Evolutionary conservation across 2,888 invertebrate species (phyloP), one percentile per base, ranked within the genome.

Genomic region (Callyntrura guangdongensis): DNA sequence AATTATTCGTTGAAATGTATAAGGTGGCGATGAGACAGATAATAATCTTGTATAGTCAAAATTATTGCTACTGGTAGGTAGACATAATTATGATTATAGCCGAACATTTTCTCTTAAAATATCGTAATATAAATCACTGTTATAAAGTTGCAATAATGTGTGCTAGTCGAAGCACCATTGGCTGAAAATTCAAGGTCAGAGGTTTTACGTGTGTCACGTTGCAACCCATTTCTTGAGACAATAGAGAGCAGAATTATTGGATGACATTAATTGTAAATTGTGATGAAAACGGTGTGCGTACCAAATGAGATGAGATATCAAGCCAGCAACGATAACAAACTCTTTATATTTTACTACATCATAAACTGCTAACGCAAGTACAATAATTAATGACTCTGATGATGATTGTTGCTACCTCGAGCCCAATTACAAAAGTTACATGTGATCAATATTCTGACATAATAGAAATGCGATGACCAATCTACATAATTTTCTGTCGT

Each of bases 351-450:
- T 81, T 59, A 81, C 81, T 17, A 11, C 59, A 5, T n/a, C 20
- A 27, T 59, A 81, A 81, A 59, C 36, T 56, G 81, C n/a, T 53
- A 12, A 12, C 53, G n/a, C 77, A 49, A 36, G 36, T 6, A 36
- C 36, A 36, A 36, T 79, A 77, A 77, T 79, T 79, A 79, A 27
- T 14, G 53, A 25, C 53, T 25, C 53, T 79, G 47, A 74, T 53
- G 14, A 79, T 25, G 53, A 53, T 79, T 79, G 77, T 79, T 79
- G 77, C 9, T 45, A 9, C 22, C 11, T 9, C 22, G 11, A 64
- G 8, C 36, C 72, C 1, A 8, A 56, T 36, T 36, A 11, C 49
- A 36, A 74, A 45, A 47, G 22, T 9, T 77, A 20, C 77, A 45
- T 45, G 36, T 72, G 9, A 45, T 72, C 8, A 20, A 64, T 22